A percentile compares a stretch with the other conserved stretches of the same genome.
Conservation (phyloP, 2,797 vertebrate species). For the Eutrigla gurnardus region DNA sequence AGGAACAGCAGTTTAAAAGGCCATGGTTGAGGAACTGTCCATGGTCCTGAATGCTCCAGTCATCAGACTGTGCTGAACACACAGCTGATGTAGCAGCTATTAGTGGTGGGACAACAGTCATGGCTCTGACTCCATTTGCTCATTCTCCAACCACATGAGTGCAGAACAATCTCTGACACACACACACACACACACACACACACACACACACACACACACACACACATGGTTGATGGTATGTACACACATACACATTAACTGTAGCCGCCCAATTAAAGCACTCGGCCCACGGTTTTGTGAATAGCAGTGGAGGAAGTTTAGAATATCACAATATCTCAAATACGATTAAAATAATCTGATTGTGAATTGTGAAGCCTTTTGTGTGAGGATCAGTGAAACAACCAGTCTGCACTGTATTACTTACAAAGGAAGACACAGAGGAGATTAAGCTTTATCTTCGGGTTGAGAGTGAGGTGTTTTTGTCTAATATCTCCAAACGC, state of each 20-base stretch:
- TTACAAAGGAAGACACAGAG: not conserved
- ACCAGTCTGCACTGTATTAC: not conserved
- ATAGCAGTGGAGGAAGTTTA: conserved; percentile 5
- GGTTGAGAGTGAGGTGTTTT: conserved; percentile 3
- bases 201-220: conserved; percentile 6
- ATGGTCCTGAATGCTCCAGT: conserved; percentile 29
- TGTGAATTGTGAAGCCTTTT: conserved; percentile 4
- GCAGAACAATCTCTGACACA: conserved; percentile 15
- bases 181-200: not conserved
- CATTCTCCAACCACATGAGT: conserved; percentile 30
- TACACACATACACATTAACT: conserved; percentile 10
- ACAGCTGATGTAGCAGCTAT: conserved; percentile 36
- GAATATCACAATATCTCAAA: conserved; percentile 8
- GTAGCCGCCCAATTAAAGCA: not conserved
- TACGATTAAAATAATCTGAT: conserved; percentile 23
- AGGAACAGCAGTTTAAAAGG: not conserved
- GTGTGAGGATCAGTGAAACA: conserved; percentile 28
- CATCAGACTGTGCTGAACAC: conserved; percentile 23
- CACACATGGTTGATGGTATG: not conserved
- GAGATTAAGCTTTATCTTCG: not conserved
- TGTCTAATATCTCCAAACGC: not conserved
- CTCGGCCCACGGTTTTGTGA: conserved; percentile 6
- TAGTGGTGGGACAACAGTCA: conserved; percentile 30
- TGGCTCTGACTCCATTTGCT: conserved; percentile 37
- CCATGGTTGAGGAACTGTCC: conserved; percentile 56